Evolutionary conservation across 2,797 vertebrate genomes (phyloP).

Genomic region (Anolis apletophallus): DNA sequence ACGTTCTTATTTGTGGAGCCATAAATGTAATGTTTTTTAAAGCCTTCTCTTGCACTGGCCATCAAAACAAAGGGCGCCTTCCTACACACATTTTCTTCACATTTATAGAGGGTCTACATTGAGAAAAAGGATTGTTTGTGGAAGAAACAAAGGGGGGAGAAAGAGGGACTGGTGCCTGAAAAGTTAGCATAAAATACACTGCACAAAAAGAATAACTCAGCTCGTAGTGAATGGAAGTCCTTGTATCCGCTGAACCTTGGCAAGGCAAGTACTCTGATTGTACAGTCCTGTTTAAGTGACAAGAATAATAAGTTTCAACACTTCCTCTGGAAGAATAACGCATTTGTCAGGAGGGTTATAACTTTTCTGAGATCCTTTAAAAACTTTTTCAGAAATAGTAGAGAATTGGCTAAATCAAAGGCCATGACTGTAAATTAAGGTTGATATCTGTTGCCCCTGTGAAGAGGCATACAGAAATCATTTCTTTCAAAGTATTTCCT

Average conservation of each 20-base stretch:
- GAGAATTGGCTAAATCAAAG: constrained; percentile 9
- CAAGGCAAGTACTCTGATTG: constrained; percentile 34
- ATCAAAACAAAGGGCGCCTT: constrained; percentile 43
- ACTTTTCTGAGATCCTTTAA: neutral
- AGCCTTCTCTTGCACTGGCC: constrained; percentile 12
- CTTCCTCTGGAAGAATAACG: constrained; percentile 26
- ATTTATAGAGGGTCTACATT: constrained; percentile 7
- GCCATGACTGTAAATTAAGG: neutral
- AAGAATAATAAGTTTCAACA: constrained; percentile 59
- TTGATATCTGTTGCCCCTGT: neutral
- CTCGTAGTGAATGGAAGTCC: constrained; percentile 40
- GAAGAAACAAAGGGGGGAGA: neutral
- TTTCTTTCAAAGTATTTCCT: neutral
- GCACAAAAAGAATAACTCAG: constrained; percentile 27
- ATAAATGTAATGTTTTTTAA: constrained; percentile 32
- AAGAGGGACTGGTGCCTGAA: constrained; percentile 2
- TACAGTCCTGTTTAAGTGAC: constrained; percentile 44
- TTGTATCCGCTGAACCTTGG: constrained; percentile 48
- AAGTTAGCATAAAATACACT: constrained; percentile 12
- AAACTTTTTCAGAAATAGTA: neutral
- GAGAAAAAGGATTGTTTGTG: neutral
- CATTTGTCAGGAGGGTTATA: constrained; percentile 4
- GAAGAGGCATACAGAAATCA: neutral
- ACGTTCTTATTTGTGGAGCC: neutral
- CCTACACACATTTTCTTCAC: constrained; percentile 3